A percentile compares a stretch with the other conserved stretches of the same genome.
Evolutionary conservation across 2,113 vertebrate species (phyloP).

Genomic region (Psilopogon haemacephalus): DNA sequence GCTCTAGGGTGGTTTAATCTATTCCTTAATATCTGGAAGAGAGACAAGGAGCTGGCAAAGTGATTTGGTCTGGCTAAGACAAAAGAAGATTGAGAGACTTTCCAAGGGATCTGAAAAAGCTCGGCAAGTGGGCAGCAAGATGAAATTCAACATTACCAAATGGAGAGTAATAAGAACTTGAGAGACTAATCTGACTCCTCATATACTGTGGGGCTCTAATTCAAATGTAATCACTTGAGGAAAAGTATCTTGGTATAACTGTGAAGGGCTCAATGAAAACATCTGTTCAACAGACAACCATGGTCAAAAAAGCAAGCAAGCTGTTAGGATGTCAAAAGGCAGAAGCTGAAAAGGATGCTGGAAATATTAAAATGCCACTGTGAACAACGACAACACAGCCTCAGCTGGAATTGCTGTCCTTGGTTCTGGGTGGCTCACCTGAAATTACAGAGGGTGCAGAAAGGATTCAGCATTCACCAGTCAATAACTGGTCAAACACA

Average conservation of each 20-base stretch:
- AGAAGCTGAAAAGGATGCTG: neutral
- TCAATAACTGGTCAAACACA: neutral
- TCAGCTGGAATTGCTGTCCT: neutral
- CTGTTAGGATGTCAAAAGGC: neutral
- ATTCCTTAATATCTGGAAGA: constrained; percentile 57
- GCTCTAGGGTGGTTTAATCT: constrained; percentile 52
- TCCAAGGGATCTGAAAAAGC: constrained; percentile 61
- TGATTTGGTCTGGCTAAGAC: constrained; percentile 52
- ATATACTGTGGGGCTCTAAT: constrained; percentile 11
- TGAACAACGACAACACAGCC: neutral
- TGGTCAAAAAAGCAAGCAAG: constrained; percentile 48
- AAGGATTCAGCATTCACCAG: neutral
- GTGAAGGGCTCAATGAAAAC: constrained; percentile 40
- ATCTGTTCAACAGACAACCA: constrained; percentile 31
- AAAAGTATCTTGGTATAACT: constrained; percentile 53
- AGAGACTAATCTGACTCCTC: constrained; percentile 60
- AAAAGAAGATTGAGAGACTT: constrained; percentile 63
- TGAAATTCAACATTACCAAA: constrained; percentile 49
- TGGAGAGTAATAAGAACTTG: constrained; percentile 21
- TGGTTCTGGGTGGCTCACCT: neutral
- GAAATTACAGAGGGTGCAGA: neutral
- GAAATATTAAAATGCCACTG: neutral
- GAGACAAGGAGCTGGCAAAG: constrained; percentile 25
- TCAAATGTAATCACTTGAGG: constrained; percentile 58
- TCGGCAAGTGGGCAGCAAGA: constrained; percentile 48